Conservation (phyloP, 2,888 invertebrate genomes). For the Cerastoderma edule region DNA sequence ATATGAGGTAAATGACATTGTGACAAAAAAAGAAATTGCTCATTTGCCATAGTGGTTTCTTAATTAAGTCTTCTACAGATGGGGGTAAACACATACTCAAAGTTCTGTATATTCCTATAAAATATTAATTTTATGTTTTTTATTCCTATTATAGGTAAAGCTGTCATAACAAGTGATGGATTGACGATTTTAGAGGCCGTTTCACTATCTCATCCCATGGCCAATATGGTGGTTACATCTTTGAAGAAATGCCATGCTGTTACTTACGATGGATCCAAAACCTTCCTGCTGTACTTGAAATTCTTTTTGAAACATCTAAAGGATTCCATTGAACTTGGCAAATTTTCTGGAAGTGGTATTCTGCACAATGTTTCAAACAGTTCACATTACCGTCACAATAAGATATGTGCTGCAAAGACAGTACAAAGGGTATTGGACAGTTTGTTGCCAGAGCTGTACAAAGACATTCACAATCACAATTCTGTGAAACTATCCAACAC, state of each 20-base stretch:
- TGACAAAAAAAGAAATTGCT: no score
- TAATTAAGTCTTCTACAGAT: no score
- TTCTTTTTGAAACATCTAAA: conserved; percentile 34
- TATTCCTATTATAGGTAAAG: conserved; percentile 67
- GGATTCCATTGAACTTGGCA: conserved; percentile 26
- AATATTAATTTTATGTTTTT: no score
- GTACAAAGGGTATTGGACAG: conserved; percentile 5
- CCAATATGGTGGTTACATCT: conserved; percentile 62
- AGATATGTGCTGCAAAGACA: conserved; percentile 19
- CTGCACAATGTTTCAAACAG: conserved; percentile 1
- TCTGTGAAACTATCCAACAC: background rate
- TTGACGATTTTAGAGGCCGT: conserved; percentile 66
- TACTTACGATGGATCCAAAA: conserved; percentile 68
- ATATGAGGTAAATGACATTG: no score
- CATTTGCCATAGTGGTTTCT: no score
- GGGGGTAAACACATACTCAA: no score
- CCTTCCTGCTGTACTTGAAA: conserved; percentile 62
- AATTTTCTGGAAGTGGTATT: conserved; percentile 28
- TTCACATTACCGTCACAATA: conserved; percentile 4
- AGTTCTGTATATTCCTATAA: no score
- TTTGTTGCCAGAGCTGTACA: conserved; percentile 25
- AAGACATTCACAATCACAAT: conserved; percentile 1
- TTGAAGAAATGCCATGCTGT: conserved; percentile 40
- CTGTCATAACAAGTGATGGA: conserved; percentile 66
- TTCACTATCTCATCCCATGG: conserved; percentile 71